Conservation (phyloP, 2,113 vertebrate genomes). For the Opisthocomus hoazin region DNA sequence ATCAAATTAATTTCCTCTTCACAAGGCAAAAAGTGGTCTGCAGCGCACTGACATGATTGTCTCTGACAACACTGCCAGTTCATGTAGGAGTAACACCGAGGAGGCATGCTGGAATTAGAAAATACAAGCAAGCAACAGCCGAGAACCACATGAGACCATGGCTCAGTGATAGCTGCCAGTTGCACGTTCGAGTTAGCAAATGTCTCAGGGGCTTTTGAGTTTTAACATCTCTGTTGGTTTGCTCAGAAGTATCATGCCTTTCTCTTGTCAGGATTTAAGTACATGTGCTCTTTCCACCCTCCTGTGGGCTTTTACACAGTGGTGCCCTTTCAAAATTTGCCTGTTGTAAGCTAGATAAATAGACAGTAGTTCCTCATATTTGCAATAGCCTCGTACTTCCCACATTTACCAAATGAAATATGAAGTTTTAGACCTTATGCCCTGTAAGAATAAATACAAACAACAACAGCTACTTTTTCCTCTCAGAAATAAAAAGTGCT, state of each 20-base stretch:
- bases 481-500: background rate
- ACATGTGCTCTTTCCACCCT: background rate
- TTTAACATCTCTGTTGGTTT: conserved; percentile 13
- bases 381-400: background rate
- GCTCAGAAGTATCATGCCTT: background rate
- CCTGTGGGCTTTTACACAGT: background rate
- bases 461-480: background rate
- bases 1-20: conserved; percentile 13
- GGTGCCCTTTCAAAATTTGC: conserved; percentile 37
- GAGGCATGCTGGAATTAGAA: conserved; percentile 44
- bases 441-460: background rate
- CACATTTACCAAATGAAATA: background rate
- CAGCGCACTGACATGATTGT: conserved; percentile 33
- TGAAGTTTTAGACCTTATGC: background rate
- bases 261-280: background rate
- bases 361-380: background rate
- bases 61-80: conserved; percentile 62
- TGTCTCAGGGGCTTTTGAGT: background rate
- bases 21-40: conserved; percentile 21
- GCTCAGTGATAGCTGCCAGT: background rate
- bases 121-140: conserved; percentile 35
- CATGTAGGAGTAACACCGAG: conserved; percentile 29
- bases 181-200: background rate
- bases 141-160: background rate
- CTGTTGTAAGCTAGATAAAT: background rate